Conservation (phyloP, 2,888 invertebrate genomes). For the Epirrhoe tristata region DNA sequence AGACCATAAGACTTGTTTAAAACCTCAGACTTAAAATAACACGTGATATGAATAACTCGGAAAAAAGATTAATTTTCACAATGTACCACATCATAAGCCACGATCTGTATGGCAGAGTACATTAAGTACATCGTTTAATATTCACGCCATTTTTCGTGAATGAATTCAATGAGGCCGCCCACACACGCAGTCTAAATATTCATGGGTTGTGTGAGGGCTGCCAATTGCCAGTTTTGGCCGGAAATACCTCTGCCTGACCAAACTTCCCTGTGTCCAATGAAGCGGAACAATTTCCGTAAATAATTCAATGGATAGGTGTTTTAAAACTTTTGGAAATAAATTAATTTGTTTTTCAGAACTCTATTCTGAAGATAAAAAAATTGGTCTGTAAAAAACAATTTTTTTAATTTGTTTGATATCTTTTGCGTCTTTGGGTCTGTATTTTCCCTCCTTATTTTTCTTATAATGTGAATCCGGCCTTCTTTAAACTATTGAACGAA, state of each 20-base stretch:
- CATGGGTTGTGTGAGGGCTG: constrained; percentile 56
- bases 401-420: too few relatives aligned
- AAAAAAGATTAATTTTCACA: not conserved
- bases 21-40: not conserved
- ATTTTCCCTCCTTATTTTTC: not conserved
- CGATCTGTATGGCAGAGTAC: not conserved
- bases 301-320: too few relatives aligned
- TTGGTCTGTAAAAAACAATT: too few relatives aligned
- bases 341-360: too few relatives aligned
- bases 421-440: too few relatives aligned
- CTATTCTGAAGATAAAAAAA: too few relatives aligned
- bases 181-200: constrained; percentile 69
- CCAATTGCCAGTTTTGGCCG: constrained; percentile 9
- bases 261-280: not conserved
- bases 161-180: constrained; percentile 55
- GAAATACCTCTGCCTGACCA: constrained; percentile 3
- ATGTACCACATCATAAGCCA: not conserved
- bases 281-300: not conserved
- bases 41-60: not conserved
- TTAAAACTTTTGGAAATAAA: too few relatives aligned
- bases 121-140: constrained; percentile 41
- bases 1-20: too few relatives aligned
- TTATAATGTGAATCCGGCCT: not conserved
- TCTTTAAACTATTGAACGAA: not conserved
- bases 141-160: constrained; percentile 52